phyloP scores from a whole-genome alignment of 2,797 vertebrate genomes.

The Garrulus glandarius region DNA sequence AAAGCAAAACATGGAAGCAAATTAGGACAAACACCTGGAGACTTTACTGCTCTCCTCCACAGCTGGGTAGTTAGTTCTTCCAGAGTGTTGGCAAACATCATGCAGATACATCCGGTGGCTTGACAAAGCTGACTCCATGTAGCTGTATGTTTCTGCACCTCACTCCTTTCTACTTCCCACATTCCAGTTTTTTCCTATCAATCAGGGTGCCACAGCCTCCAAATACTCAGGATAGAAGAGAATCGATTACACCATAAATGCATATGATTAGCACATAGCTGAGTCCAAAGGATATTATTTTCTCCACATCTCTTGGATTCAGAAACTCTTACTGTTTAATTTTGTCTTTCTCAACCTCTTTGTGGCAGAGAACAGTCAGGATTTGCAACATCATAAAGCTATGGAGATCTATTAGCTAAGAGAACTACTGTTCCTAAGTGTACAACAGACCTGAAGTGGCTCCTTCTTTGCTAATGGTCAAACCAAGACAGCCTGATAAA shows the following conservation, averaged over 20 bases:
- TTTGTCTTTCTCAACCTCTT: neutral
- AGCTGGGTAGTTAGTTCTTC: constrained; percentile 35
- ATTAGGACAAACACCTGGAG: constrained; percentile 35
- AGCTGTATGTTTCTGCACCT: constrained; percentile 41
- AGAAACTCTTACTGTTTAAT: neutral
- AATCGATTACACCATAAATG: neutral
- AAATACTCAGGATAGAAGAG: constrained; percentile 51
- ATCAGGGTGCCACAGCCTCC: constrained; percentile 34
- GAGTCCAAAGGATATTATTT: neutral
- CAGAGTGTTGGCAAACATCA: constrained; percentile 32
- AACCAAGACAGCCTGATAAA: neutral
- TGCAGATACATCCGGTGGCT: constrained; percentile 29
- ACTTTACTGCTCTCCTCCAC: constrained; percentile 23
- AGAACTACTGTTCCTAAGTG: neutral
- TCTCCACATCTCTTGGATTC: neutral
- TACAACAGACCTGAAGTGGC: neutral
- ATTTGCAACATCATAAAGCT: neutral
- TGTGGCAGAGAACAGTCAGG: neutral
- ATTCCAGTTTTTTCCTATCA: constrained; percentile 37
- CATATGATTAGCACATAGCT: neutral
- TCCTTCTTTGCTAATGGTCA: neutral
- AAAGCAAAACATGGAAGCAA: constrained; percentile 5
- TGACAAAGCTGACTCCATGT: constrained; percentile 19
- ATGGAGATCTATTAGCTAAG: neutral
- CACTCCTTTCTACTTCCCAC: constrained; percentile 39